Evolutionary conservation across 1,140 invertebrate species (phyloP).

Genomic region (Caerostris extrusa): DNA sequence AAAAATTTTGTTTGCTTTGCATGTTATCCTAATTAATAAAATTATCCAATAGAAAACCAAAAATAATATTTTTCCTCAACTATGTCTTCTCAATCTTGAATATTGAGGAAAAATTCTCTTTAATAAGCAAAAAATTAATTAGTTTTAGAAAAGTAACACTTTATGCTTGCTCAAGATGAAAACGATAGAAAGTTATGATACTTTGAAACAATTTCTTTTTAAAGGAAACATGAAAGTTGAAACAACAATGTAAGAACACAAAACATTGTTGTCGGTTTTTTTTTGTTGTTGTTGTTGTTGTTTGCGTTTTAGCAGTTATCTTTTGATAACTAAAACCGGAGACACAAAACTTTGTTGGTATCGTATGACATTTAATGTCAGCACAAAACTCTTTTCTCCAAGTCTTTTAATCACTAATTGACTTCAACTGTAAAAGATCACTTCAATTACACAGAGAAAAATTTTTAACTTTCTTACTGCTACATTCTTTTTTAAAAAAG

Average conservation of each 20-base stretch:
- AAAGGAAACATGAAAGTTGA: not conserved
- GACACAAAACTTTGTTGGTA: not conserved
- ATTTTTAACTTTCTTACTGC: not conserved
- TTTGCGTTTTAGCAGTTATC: not conserved
- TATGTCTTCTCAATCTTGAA: not conserved
- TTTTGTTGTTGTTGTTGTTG: not conserved
- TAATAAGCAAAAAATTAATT: not conserved
- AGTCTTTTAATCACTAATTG: conserved; percentile 32
- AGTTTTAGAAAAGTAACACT: not conserved
- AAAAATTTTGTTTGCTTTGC: not conserved
- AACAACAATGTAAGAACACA: too few relatives aligned
- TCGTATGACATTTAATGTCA: not conserved
- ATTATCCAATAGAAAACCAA: not conserved
- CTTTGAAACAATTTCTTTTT: not conserved
- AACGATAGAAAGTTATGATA: not conserved
- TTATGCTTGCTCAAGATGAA: not conserved
- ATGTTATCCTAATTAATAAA: not conserved
- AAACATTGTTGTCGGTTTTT: not conserved
- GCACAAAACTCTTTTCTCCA: not conserved
- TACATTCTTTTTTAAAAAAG: not conserved
- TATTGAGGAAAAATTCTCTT: not conserved
- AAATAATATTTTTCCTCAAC: not conserved
- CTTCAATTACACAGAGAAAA: not conserved
- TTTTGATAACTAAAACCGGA: not conserved
- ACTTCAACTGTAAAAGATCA: not conserved